Evolutionary conservation across 2,797 vertebrate genomes (phyloP), one percentile per base, ranked within the genome.

Genomic region (Channallabes apus): DNA sequence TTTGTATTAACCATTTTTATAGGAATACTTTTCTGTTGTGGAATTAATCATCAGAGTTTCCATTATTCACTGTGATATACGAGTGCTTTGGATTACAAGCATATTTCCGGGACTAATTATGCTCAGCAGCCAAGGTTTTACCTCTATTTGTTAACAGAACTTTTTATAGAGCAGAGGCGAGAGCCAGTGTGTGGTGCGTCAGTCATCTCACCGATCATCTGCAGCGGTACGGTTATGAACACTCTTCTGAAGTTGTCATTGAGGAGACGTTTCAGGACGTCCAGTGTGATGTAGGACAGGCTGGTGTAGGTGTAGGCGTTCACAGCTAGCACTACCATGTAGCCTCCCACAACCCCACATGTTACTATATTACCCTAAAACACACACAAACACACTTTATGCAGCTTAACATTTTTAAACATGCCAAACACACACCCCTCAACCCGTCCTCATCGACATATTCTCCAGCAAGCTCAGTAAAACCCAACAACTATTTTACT

Each of bases 211-310:
- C 98, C 98, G 0, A 96, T 94, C 35, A 87, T 92, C 86, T 97
- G 97, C 89, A 98, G 96, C 14, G 97, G 97, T 68, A 96, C 95
- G 0, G 93, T 95, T 6, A 96, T 94, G 90, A 97, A 96, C 68
- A 92, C 90, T 8, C 90, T 85, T 77, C 41, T 96, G 95, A 96
- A 99, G 90, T 93, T 90, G 51, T 89, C 64, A 88, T 95, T 96
- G 87, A 99, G 95, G 32, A 97, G 88, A 84, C 97, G 97, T 84
- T 96, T 97, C 89, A 99, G 96, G 67, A 98, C 75, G 77, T 99
- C 95, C 82, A 98, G 90, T 0, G 96, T 95, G 92, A 99, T 96
- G 91, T 96, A 97, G 85, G 97, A 96, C 61, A 99, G 95, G 88
- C 97, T 98, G 76, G 97, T 98, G 91, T 95, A 96, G 20, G 95